Evolutionary conservation across 1,140 invertebrate species (phyloP).

Genomic region (Halyomorpha halys): DNA sequence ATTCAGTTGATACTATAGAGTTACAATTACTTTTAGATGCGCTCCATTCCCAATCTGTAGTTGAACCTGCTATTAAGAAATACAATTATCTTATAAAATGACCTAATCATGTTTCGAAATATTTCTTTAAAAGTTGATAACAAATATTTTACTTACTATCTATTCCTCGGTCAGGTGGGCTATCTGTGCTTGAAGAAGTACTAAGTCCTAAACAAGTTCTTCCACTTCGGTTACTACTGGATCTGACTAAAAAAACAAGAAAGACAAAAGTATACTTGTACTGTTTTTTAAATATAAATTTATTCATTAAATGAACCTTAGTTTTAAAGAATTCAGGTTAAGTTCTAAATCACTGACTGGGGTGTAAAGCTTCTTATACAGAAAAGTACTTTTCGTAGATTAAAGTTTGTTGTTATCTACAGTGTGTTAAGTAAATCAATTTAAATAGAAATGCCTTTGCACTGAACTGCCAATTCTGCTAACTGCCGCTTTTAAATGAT

Average conservation of each 20-base stretch:
- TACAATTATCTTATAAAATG: background rate
- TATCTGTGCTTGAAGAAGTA: conserved; percentile 31
- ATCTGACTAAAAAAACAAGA: conserved; percentile 30
- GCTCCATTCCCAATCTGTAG: conserved; percentile 26
- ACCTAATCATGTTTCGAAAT: background rate
- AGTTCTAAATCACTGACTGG: too few relatives aligned
- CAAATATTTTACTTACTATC: background rate
- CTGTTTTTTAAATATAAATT: too few relatives aligned
- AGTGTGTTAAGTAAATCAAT: too few relatives aligned
- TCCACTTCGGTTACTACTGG: conserved; percentile 33
- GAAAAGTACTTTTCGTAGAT: too few relatives aligned
- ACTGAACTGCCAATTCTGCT: too few relatives aligned
- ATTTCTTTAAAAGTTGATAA: background rate
- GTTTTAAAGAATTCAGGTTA: too few relatives aligned
- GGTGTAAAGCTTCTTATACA: too few relatives aligned
- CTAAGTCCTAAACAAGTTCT: conserved; percentile 32
- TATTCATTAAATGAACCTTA: too few relatives aligned
- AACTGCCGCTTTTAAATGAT: too few relatives aligned
- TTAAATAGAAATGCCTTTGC: too few relatives aligned
- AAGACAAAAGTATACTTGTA: background rate
- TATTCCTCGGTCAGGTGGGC: conserved; percentile 31
- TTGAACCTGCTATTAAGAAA: conserved; percentile 19
- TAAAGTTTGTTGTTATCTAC: too few relatives aligned
- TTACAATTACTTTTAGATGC: conserved; percentile 25
- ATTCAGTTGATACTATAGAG: conserved; percentile 20